Conservation (phyloP, 2,888 invertebrate genomes). For the Aromia moschata region DNA sequence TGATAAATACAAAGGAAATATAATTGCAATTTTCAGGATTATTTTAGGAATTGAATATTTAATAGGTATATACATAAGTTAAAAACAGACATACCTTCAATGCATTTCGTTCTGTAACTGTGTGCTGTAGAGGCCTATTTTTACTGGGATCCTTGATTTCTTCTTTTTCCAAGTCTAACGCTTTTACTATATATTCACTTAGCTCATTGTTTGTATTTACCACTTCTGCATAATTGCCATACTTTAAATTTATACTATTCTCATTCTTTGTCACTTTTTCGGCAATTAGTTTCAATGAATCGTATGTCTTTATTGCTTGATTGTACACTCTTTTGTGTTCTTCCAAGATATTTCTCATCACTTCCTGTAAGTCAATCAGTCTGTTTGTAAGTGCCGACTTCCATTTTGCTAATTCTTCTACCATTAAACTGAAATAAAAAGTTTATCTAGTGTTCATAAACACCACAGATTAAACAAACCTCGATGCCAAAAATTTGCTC, state of each 20-base stretch:
- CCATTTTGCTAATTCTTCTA: constrained; percentile 90
- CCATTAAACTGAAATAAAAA: constrained; percentile 77
- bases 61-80: no score
- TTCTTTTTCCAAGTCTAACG: constrained; percentile 59
- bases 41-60: no score
- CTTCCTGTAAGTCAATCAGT: constrained; percentile 74
- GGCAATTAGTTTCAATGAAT: constrained; percentile 66
- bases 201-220: constrained; percentile 70
- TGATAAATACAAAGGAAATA: no score
- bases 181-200: constrained; percentile 66
- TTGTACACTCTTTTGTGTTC: constrained; percentile 74
- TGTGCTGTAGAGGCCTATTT: constrained; percentile 20
- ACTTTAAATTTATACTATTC: constrained; percentile 59
- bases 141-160: constrained; percentile 11
- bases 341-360: constrained; percentile 74
- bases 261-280: constrained; percentile 55
- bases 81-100: constrained; percentile 63
- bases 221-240: constrained; percentile 72
- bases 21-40: no score
- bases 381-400: constrained; percentile 81
- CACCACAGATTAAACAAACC: constrained; percentile 66
- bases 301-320: constrained; percentile 71
- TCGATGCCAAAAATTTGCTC: constrained; percentile 94
- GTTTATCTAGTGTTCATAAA: not conserved
- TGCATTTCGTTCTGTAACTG: constrained; percentile 63